A percentile compares a stretch with the other conserved stretches of the same genome.
phyloP scores from a whole-genome alignment of 2,888 invertebrate species.

The Drosophila cognata region DNA sequence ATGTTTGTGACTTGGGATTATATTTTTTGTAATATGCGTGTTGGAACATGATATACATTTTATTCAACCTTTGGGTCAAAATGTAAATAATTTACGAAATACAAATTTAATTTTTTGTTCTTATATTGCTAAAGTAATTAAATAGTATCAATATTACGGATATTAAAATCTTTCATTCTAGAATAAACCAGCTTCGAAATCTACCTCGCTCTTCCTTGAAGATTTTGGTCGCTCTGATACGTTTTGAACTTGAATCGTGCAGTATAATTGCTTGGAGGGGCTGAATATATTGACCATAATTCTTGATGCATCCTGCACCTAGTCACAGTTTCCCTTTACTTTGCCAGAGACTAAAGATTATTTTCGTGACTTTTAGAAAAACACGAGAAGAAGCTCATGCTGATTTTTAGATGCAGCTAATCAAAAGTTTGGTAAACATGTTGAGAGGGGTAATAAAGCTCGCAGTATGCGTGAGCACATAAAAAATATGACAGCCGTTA shows the following conservation, averaged over 20 bases:
- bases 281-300: background rate
- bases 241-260: background rate
- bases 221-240: background rate
- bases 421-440: background rate
- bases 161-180: background rate
- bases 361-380: background rate
- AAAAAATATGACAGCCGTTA: slow-evolving; percentile 24
- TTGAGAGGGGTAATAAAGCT: slow-evolving; percentile 9
- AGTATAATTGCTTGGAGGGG: background rate
- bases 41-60: slow-evolving; percentile 5
- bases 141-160: background rate
- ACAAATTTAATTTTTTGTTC: background rate
- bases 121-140: background rate
- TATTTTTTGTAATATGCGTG: slow-evolving; percentile 6
- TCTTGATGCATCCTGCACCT: background rate
- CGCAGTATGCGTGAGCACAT: slow-evolving; percentile 12
- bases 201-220: background rate
- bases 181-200: background rate
- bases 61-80: slow-evolving; percentile 4
- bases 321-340: background rate
- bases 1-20: slow-evolving; percentile 3
- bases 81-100: background rate
- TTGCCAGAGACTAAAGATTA: background rate
- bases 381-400: background rate
- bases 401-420: background rate